Percentiles rank a stretch among this genome's conserved stretches.
Evolutionary conservation across 1,140 invertebrate genomes (phyloP).

Genomic region (Drosophila lacertosa): DNA sequence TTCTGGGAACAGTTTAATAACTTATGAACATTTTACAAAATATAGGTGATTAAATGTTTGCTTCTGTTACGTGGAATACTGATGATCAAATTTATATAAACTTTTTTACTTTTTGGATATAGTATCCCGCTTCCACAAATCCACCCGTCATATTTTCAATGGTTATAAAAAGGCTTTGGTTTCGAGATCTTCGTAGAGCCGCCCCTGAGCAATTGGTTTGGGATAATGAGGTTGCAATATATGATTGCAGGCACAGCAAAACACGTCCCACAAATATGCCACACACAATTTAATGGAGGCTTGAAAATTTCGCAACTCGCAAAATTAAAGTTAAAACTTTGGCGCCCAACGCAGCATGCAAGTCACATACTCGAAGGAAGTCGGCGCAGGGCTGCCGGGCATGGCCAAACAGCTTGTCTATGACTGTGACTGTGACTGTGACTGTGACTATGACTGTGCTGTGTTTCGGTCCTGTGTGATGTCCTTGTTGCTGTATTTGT

Average conservation of each 20-base stretch:
- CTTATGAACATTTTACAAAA: too few relatives aligned
- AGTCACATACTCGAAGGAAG: constrained; percentile 61
- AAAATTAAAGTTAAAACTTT: constrained; percentile 78
- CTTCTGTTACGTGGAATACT: too few relatives aligned
- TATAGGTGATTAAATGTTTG: too few relatives aligned
- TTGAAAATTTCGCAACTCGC: constrained; percentile 65
- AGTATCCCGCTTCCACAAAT: too few relatives aligned
- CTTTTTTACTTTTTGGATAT: too few relatives aligned
- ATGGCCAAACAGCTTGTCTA: constrained; percentile 61
- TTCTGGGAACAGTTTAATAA: too few relatives aligned
- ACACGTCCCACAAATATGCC: constrained; percentile 51
- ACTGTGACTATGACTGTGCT: constrained; percentile 36
- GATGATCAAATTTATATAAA: too few relatives aligned
- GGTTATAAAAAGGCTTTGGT: constrained; percentile 4
- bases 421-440: constrained; percentile 18
- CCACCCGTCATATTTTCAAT: too few relatives aligned
- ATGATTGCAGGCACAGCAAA: constrained; percentile 47
- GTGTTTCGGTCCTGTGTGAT: constrained; percentile 2
- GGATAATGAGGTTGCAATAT: constrained; percentile 32
- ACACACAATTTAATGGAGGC: constrained; percentile 40
- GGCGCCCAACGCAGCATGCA: constrained; percentile 67
- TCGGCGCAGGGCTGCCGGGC: constrained; percentile 59
- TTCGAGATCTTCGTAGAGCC: neutral
- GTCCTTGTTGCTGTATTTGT: constrained; percentile 33
- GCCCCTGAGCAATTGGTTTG: constrained; percentile 7